Evolutionary conservation across 2,888 invertebrate species (phyloP), one percentile per base, ranked within the genome.

Genomic region (Melolontha melolontha): DNA sequence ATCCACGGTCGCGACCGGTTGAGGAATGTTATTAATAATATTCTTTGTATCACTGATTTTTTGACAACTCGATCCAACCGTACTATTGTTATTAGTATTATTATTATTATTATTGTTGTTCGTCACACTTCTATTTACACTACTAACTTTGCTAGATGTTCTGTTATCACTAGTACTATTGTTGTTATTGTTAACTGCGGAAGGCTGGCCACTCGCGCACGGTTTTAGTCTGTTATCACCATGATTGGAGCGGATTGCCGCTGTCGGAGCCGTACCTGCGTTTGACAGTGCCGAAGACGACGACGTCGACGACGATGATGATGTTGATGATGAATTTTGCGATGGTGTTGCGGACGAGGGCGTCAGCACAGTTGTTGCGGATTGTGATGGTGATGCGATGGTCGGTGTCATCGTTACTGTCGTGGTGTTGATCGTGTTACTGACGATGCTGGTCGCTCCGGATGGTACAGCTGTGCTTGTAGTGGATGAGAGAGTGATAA

Each of bases 201-300:
- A 59, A 47, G 47, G 47, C 67, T 81, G 75, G 76, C 75, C 79
- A 74, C 75, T 79, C 71, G 78, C 74, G 69, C 79, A 78, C 77
- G 78, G 76, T 79, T 81, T 81, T 70, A 81, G 81, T 82, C 79
- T 81, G 74, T 78, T 78, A 73, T 81, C 81, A 73, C 78, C 78
- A 73, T 77, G 75, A 76, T 71, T 74, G 73, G 76, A 67, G 66
- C 69, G 66, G 41, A 72, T 70, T 29, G 49, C 73, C 22, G 22
- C n/a, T 64, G 55, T 73, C 44, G 52, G 73, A 62, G 67, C 70
- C 69, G 63, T 74, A 68, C 40, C 78, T 74, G 6, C 77, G 75
- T 65, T 73, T 73, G 17, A 80, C 76, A 16, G 81, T 78, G 64
- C 71, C 72, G 51, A 75, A 64, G 55, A 74, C 66, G 65, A 73